Conservation (phyloP, 64 coral and sea anemone genomes). For the Montipora capricornis region DNA sequence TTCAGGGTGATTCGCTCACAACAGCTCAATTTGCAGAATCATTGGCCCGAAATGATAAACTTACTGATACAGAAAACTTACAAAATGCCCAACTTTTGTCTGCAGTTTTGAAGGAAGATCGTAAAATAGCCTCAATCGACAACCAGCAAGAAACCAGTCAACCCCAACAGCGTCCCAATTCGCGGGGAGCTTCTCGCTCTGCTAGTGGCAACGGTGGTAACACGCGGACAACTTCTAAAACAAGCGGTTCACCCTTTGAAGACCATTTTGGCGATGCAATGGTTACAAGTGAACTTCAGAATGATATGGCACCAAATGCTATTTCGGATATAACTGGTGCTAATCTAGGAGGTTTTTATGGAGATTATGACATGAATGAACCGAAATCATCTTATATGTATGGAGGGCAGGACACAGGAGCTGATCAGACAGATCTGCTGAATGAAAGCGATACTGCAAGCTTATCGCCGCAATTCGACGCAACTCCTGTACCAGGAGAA, state of each 20-base stretch:
- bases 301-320: constrained; percentile 13
- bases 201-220: neutral
- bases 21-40: constrained; percentile 16
- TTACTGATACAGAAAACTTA: neutral
- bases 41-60: neutral
- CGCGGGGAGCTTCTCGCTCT: neutral
- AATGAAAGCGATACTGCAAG: neutral
- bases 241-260: neutral
- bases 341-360: neutral
- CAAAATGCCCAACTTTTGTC: neutral
- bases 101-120: constrained; percentile 21
- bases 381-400: neutral
- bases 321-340: neutral
- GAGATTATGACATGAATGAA: neutral
- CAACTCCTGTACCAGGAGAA: neutral
- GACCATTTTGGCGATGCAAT: neutral
- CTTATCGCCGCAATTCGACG: neutral
- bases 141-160: neutral
- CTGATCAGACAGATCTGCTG: neutral
- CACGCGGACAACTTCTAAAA: neutral
- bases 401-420: neutral
- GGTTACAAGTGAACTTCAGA: neutral
- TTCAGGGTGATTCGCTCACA: neutral
- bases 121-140: neutral
- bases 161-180: neutral